These are phyloP conservation scores for Rotaria magnacalcarata DNA, from an alignment of 2,888 invertebrate species.

Conservation along the genomic window DNA sequence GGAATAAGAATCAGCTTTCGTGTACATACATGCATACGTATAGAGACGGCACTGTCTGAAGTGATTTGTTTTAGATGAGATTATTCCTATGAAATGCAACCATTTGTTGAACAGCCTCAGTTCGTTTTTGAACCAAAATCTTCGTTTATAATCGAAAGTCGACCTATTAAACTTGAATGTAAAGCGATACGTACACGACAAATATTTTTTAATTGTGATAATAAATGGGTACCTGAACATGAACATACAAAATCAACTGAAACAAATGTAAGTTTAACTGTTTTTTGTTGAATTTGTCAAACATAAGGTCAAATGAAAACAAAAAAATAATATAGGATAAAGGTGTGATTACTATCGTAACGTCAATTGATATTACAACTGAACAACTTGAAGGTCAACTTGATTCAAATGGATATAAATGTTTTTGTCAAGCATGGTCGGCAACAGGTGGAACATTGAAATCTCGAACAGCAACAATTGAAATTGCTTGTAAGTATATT, in stretches of 20 bases:
- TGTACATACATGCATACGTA: neutral
- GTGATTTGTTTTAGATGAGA: slow-evolving; percentile 16
- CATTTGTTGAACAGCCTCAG: slow-evolving; percentile 22
- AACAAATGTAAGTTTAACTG: neutral
- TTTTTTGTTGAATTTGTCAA: neutral
- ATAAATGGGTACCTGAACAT: slow-evolving; percentile 29
- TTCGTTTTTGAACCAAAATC: slow-evolving; percentile 6
- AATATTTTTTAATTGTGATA: slow-evolving; percentile 32
- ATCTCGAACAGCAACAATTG: slow-evolving; percentile 1
- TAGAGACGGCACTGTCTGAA: slow-evolving; percentile 11
- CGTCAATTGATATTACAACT: neutral
- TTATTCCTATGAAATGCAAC: neutral
- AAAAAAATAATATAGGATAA: neutral
- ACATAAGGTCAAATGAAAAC: neutral
- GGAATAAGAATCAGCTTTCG: neutral
- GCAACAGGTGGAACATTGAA: slow-evolving; percentile 26
- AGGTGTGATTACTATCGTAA: neutral
- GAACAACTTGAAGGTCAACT: neutral
- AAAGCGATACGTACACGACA: slow-evolving; percentile 25
- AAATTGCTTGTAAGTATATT: slow-evolving; percentile 19
- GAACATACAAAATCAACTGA: slow-evolving; percentile 37
- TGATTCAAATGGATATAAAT: slow-evolving; percentile 12
- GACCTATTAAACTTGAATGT: neutral
- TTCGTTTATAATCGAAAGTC: neutral
- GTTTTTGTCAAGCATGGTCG: slow-evolving; percentile 34